Evolutionary conservation across 2,888 invertebrate species (phyloP), one percentile per base, ranked within the genome.

Genomic region (Campoletis raptor): DNA sequence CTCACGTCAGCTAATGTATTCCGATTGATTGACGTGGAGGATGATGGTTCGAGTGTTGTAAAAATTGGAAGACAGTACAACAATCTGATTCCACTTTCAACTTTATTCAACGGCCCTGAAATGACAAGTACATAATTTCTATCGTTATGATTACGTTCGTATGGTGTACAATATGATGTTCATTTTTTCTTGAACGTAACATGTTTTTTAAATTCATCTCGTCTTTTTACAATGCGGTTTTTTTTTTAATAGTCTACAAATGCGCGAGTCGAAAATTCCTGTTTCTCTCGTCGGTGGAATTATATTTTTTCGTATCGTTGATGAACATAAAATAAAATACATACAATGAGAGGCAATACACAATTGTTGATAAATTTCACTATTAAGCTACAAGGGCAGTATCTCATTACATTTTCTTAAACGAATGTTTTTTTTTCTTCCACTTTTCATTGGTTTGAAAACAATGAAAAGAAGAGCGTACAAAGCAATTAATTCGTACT

Each of bases 41-140:
- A 94, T 52, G 93, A 94, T 79, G 92, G 92, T 9, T 93, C 93
- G 76, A 94, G 94, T 91, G 94, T 95, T 48, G 91, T 95, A 54
- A 95, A 95, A 92, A 90, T 95, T 72, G 90, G 95, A 86, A 94
- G 94, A 87, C 91, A 92, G 74, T 93, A 95, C 90, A 93, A 93
- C 81, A 91, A 93, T 87, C 91, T 95, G 15, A 92, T 95, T 37
- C 95, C 95, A 42, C 86, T 95, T 83, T 94, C 94, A 69, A 93
- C 94, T 82, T 90, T 95, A 76, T 88, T 95, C 30, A 92, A 94
- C 81, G 93, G 93, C 81, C 93, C 87, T 15, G 73, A 72, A 87
- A 30, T 73, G 82, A 82, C 40, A 85, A 80, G 88, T 86, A 81
- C 7, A 52, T 37, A 76, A 37, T 37, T 12, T 21, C 10, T 77